Percentiles rank a stretch among this genome's conserved stretches.
phyloP scores from a whole-genome alignment of 2,888 invertebrate genomes.

The Noctua janthe region DNA sequence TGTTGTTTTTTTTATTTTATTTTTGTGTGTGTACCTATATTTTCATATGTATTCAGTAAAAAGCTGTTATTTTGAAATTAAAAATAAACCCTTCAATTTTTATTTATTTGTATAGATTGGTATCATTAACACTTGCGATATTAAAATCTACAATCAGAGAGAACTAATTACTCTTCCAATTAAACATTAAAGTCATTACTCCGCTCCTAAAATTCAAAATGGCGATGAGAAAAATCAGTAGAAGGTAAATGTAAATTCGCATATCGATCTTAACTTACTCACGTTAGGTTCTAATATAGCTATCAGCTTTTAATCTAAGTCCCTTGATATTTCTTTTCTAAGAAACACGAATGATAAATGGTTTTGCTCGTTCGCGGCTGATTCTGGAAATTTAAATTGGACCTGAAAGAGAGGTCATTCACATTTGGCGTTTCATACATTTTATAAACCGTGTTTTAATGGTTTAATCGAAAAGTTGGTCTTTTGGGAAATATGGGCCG shows the following conservation, averaged over 20 bases:
- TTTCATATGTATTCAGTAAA: too few species aligned
- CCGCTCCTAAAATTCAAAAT: conserved; percentile 8
- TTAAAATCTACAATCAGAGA: background rate
- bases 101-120: too few species aligned
- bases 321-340: conserved; percentile 39
- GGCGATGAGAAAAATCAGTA: conserved; percentile 6
- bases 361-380: conserved; percentile 21
- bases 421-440: conserved; percentile 40
- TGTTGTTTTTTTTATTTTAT: too few species aligned
- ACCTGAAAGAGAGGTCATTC: conserved; percentile 38
- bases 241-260: background rate
- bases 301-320: conserved; percentile 35
- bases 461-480: conserved; percentile 47
- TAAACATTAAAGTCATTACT: background rate
- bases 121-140: background rate
- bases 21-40: too few species aligned
- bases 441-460: conserved; percentile 37
- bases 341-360: conserved; percentile 55
- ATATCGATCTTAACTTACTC: conserved; percentile 5
- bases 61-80: too few species aligned
- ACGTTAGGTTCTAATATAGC: conserved; percentile 15
- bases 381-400: conserved; percentile 30
- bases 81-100: too few species aligned
- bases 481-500: conserved; percentile 45
- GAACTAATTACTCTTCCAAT: background rate